Base-by-base conservation (phyloP, 2,797 vertebrate genomes). In the Onychomys torridus region DNA sequence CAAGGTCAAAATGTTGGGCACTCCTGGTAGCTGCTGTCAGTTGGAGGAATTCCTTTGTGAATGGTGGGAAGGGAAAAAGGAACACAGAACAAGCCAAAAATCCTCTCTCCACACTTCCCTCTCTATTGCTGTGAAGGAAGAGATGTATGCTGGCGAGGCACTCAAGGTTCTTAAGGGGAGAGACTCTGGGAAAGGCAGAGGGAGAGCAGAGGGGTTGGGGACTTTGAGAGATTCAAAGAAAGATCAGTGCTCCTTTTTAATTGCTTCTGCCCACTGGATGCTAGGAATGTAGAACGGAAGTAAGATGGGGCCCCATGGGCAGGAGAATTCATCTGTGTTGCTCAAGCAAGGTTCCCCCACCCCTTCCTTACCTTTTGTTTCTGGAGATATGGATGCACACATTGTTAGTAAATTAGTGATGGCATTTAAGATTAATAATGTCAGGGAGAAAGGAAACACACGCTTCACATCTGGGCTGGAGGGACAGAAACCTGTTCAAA, bases 221-320 rank as follows among this genome's bases (percentile, higher is more conserved):
- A 86, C 88, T 92, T 67, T 29, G 83, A 91, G 95, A 92, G 85
- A 94, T 84, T 95, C 95, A 76, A 59, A 55, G 43, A 21, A 77
- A 95, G 96, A 89, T n/a, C n/a, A 61, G 52, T 61, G 81, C 76
- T 95, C 89, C 65, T 94, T 95, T 96, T 95, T 94, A 96, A 96
- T 95, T 95, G 95, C 91, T 93, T 90, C 92, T 92, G 89, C 95
- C 83, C 7, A 37, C 93, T 59, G 95, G 92, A 65, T 81, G 57
- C 10, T 94, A 89, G 93, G 85, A 93, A 69, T 87, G 46, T 40
- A 86, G 85, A 89, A 89, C 91, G 57, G 40, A 88, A 90, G 95
- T 61, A 61, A 43, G 85, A 34, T 29, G 3, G 0, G 52, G 81
- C 85, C 90, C 21, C 85, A 0, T 7, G 73, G 95, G 95, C 69